A percentile compares a stretch with the other conserved stretches of the same genome.
Conservation (phyloP, 2,888 invertebrate species). For the Cataglyphis albicans region DNA sequence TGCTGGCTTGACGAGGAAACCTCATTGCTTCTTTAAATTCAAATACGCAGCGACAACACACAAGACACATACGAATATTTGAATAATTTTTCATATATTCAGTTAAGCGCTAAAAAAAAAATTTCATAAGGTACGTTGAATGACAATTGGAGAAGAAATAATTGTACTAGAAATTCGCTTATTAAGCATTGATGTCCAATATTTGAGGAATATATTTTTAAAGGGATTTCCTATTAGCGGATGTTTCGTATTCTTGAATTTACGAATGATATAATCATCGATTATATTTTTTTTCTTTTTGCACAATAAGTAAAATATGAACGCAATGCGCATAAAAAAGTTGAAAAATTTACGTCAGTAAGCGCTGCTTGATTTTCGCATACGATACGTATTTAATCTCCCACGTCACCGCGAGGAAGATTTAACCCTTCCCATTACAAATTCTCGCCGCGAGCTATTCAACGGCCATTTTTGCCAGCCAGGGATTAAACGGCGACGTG, state of each 20-base stretch:
- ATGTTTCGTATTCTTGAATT: conserved; percentile 13
- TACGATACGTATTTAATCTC: conserved; percentile 26
- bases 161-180: conserved; percentile 17
- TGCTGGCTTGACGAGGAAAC: not conserved
- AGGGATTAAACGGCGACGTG: conserved; percentile 26
- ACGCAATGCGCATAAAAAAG: conserved; percentile 21
- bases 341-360: not conserved
- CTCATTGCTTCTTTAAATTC: conserved; percentile 1
- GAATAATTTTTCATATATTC: conserved; percentile 16
- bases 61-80: conserved; percentile 14
- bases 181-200: conserved; percentile 52
- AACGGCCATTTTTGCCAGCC: not conserved
- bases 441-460: not conserved
- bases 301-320: conserved; percentile 35
- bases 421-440: conserved; percentile 8
- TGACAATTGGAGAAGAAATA: not conserved
- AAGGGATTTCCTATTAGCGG: conserved; percentile 43
- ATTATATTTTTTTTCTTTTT: conserved; percentile 28
- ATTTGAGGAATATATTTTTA: conserved; percentile 36
- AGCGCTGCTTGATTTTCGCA: not conserved
- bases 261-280: conserved; percentile 14
- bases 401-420: conserved; percentile 19
- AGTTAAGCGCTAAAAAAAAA: not conserved
- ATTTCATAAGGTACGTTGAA: not conserved
- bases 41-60: not conserved